Conservation (phyloP, 1,140 invertebrate genomes). For the Drosophila paulistorum region DNA sequence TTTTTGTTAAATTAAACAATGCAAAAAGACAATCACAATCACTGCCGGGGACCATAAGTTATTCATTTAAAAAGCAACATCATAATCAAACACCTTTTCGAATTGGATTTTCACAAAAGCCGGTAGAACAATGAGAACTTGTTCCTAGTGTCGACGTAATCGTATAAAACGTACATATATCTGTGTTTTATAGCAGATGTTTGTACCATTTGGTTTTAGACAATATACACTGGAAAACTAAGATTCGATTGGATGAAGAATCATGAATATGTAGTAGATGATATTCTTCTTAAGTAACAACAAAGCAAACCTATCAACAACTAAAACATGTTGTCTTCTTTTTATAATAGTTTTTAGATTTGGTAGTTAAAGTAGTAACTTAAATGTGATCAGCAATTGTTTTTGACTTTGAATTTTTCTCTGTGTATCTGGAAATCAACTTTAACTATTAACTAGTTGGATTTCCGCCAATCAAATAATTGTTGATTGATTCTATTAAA, state of each 20-base stretch:
- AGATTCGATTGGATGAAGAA: not conserved
- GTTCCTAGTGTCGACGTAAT: slow-evolving; percentile 47
- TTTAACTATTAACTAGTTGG: slow-evolving; percentile 3
- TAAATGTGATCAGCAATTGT: no score
- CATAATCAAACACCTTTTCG: slow-evolving; percentile 38
- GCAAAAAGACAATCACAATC: slow-evolving; percentile 13
- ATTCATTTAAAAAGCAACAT: slow-evolving; percentile 28
- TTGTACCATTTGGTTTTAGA: not conserved
- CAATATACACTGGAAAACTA: not conserved
- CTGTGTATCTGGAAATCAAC: not conserved
- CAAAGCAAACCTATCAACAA: no score
- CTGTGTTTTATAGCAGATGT: slow-evolving; percentile 1
- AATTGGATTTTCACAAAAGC: slow-evolving; percentile 9
- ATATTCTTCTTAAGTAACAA: no score
- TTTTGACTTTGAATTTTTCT: no score
- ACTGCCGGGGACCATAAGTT: slow-evolving; percentile 38
- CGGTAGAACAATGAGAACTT: slow-evolving; percentile 70
- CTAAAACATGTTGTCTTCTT: no score
- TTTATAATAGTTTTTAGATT: no score
- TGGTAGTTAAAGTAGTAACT: no score
- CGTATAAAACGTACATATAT: slow-evolving; percentile 4
- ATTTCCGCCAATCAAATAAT: slow-evolving; percentile 13
- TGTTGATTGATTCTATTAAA: slow-evolving; percentile 20
- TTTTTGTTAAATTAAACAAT: slow-evolving; percentile 10
- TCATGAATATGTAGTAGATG: no score